phyloP scores from a whole-genome alignment of 1,140 invertebrate species.

The Apis florea region DNA sequence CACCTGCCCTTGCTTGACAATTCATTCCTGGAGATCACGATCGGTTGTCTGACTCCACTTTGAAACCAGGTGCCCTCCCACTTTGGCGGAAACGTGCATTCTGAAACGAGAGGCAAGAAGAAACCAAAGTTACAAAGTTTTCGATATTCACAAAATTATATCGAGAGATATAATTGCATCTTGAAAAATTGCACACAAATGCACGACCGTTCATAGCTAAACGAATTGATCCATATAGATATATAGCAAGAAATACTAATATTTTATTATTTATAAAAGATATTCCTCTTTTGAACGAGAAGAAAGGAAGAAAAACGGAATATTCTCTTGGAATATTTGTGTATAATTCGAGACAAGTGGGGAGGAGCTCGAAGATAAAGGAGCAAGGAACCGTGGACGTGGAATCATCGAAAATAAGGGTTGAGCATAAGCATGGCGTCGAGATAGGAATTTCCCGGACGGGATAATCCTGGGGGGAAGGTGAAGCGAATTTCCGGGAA shows the following conservation, averaged over 20 bases:
- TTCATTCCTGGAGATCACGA: constrained; percentile 88
- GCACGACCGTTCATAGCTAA: too few species aligned
- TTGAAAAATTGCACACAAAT: too few species aligned
- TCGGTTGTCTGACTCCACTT: constrained; percentile 89
- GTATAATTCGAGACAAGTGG: constrained; percentile 62
- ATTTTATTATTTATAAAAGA: too few species aligned
- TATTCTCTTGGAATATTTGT: constrained; percentile 47
- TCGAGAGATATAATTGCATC: too few species aligned
- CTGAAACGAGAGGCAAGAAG: constrained; percentile 75
- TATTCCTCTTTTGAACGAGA: background rate
- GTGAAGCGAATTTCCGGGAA: constrained; percentile 67
- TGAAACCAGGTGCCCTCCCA: constrained; percentile 94
- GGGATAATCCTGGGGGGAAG: constrained; percentile 57
- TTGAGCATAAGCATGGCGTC: constrained; percentile 40
- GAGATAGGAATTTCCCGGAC: constrained; percentile 62
- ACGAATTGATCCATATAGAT: background rate
- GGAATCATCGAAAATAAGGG: constrained; percentile 2
- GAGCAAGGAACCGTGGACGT: background rate
- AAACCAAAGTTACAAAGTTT: too few species aligned
- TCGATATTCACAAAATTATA: too few species aligned
- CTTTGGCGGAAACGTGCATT: constrained; percentile 87
- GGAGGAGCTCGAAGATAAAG: constrained; percentile 44
- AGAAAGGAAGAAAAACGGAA: background rate
- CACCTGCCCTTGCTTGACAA: constrained; percentile 90
- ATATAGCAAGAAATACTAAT: too few species aligned